Evolutionary conservation across 2,113 vertebrate species (phyloP).

Genomic region (Amazona vittata): DNA sequence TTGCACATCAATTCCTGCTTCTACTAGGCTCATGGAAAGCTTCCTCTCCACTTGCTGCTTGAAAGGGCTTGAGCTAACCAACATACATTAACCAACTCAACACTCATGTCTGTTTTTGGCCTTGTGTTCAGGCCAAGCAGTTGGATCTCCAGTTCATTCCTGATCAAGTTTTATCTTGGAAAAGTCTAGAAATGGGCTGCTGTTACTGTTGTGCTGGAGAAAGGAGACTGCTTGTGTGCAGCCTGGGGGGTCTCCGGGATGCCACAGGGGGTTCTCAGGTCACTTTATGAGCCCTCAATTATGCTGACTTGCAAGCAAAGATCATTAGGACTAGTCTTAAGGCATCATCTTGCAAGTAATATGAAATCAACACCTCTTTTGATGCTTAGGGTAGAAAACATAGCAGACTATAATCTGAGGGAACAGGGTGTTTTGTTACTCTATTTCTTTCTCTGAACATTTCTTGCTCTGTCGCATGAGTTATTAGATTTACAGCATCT

Average conservation of each 20-base stretch:
- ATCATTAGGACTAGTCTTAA: neutral
- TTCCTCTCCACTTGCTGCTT: fast-evolving
- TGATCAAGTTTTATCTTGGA: neutral
- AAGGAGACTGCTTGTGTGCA: neutral
- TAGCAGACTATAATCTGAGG: neutral
- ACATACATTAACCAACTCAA: fast-evolving
- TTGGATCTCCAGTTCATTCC: neutral
- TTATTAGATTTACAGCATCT: neutral
- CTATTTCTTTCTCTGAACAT: neutral
- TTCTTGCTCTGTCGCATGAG: neutral
- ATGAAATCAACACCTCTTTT: neutral
- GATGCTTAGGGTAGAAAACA: fast-evolving
- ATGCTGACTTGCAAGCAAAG: neutral
- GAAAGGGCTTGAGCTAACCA: neutral
- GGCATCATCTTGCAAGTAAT: neutral
- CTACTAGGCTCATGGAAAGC: neutral
- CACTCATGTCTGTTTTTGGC: neutral
- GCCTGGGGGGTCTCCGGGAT: fast-evolving
- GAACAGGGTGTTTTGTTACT: neutral
- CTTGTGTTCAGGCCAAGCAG: neutral
- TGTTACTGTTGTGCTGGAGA: neutral
- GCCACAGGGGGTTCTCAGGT: neutral
- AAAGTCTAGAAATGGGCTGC: neutral
- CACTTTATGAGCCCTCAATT: fast-evolving
- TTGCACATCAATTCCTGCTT: neutral